Evolutionary conservation across 2,888 invertebrate genomes (phyloP).

Genomic region (Bhutanitis thaidina): DNA sequence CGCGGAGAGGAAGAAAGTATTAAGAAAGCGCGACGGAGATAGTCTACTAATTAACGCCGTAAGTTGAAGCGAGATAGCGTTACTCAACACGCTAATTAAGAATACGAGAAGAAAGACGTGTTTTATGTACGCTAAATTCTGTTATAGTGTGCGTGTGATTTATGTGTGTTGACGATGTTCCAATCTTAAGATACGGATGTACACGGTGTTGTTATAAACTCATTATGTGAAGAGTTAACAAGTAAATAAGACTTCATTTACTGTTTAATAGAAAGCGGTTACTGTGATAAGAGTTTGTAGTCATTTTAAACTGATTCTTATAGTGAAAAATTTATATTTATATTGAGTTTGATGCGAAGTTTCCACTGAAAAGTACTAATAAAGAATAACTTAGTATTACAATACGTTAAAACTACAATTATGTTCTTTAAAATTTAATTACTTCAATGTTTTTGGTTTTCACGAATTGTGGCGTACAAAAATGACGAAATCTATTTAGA

Average conservation of each 20-base stretch:
- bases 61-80: conserved; percentile 60
- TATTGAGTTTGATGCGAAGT: no score
- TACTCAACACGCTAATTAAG: conserved; percentile 83
- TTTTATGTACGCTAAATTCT: conserved; percentile 71
- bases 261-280: conserved; percentile 76
- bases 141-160: conserved; percentile 46
- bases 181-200: conserved; percentile 53
- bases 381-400: no score
- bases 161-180: conserved; percentile 56
- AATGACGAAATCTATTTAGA: no score
- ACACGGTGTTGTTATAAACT: conserved; percentile 71
- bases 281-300: conserved; percentile 53
- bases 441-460: no score
- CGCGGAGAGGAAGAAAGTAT: conserved; percentile 80
- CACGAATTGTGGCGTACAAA: no score
- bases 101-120: conserved; percentile 84
- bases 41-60: conserved; percentile 69
- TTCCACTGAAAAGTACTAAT: no score
- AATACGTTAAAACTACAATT: no score
- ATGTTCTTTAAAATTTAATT: no score
- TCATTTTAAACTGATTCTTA: no score
- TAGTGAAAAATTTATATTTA: no score
- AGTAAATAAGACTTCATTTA: conserved; percentile 72
- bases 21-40: conserved; percentile 79
- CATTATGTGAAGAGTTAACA: conserved; percentile 76